Evolutionary conservation across 2,797 vertebrate species (phyloP).

Genomic region (Denticeps clupeoides): DNA sequence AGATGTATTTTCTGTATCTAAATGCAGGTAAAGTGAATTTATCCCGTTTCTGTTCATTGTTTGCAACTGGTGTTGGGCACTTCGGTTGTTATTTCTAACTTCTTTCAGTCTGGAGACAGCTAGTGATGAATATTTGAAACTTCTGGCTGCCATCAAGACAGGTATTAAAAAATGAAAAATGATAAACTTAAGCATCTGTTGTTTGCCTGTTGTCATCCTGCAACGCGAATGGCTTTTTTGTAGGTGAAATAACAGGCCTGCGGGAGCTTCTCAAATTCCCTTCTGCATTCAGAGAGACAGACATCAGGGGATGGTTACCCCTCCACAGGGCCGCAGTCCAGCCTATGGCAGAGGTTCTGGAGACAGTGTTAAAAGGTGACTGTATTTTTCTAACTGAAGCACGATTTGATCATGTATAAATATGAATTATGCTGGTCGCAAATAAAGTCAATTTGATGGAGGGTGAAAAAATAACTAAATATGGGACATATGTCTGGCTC

Average conservation of each 20-base stretch:
- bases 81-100: not conserved
- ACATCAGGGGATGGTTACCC: constrained; percentile 66
- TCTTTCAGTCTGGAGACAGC: constrained; percentile 50
- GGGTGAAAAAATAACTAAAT: no score
- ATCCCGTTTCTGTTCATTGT: not conserved
- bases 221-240: constrained; percentile 9
- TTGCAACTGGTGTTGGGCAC: not conserved
- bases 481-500: not conserved
- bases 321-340: constrained; percentile 63
- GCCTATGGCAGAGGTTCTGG: constrained; percentile 55
- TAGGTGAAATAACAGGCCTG: constrained; percentile 62
- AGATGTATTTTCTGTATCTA: constrained; percentile 37
- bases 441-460: no score
- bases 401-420: no score
- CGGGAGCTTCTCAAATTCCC: constrained; percentile 49
- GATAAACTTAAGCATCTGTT: not conserved
- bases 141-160: constrained; percentile 63
- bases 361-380: constrained; percentile 41
- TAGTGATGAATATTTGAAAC: constrained; percentile 61
- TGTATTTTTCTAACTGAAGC: no score
- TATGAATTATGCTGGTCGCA: no score
- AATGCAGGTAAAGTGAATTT: constrained; percentile 51
- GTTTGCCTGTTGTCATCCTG: no score
- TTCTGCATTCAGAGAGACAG: constrained; percentile 62
- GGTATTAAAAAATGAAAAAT: constrained; percentile 40